Base-by-base conservation (phyloP, 2,113 vertebrate genomes). In the Hypanus sabinus region DNA sequence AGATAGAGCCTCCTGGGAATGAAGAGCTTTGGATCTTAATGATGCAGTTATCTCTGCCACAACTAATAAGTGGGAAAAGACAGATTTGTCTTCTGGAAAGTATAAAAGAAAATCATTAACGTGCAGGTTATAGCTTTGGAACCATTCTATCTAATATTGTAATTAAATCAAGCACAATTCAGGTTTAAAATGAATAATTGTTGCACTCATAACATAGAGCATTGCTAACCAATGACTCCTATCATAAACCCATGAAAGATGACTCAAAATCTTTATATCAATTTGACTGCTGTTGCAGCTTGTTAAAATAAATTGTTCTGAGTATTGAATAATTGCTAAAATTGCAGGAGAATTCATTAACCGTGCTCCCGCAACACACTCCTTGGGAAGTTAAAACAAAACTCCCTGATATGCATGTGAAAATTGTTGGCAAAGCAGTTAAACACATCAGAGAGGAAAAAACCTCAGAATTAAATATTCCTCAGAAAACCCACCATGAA, bases 391-490 rank as follows among this genome's bases (percentile, higher is more conserved):
- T 90, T 16, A 90, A 90, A 90, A 83, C 11, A 65, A 93, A 36
- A 38, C 65, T 73, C 70, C 68, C 36, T 1, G 3, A 10, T 20
- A 11, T 33, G 73, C 36, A 93, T 8, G 91, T 75, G 91, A 18
- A 93, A 93, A 73, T 93, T 93, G 70, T 93, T 93, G 71, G 68
- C 46, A 75, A 75, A 75, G 36, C 85, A 90, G 60, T 90, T 90
- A 73, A 27, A 22, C 68, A 55, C 11, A 16, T 90, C 33, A 33
- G 30, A 33, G 70, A 93, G 14, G 30, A 14, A 55, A 93, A 93
- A 9, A 93, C 0, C 60, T 70, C 65, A 0, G 33, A 27, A 62
- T 55, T 33, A 70, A 33, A 68, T 12, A 30, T 3, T 11, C 36
- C 73, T 73, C 60, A 24, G 70, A 75, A 30, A 55, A 93, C 70